phyloP scores from a whole-genome alignment of 2,113 vertebrate genomes.

The Nipponia nippon region DNA sequence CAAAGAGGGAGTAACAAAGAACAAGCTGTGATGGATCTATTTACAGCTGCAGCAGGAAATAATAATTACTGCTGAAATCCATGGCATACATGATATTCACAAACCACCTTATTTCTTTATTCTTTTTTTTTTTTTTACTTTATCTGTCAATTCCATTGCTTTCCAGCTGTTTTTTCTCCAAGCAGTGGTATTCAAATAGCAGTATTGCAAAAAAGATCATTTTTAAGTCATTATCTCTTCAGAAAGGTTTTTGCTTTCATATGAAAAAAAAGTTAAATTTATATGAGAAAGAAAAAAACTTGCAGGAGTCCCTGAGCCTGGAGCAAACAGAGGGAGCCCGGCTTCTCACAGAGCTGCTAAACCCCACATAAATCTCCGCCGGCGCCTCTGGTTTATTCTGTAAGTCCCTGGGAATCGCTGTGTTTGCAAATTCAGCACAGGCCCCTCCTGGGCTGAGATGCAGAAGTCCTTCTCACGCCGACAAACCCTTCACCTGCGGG shows the following conservation, averaged over 20 bases:
- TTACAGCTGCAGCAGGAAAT: conserved; percentile 47
- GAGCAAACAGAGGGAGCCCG: background rate
- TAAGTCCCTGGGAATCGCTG: background rate
- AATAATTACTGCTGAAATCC: conserved; percentile 50
- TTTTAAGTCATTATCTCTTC: background rate
- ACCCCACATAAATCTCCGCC: background rate
- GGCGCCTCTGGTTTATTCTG: background rate
- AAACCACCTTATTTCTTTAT: conserved; percentile 15
- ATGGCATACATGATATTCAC: conserved; percentile 19
- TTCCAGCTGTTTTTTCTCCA: background rate
- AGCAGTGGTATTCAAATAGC: background rate
- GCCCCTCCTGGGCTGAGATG: background rate
- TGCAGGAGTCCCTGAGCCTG: background rate
- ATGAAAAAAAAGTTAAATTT: background rate
- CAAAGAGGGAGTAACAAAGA: conserved; percentile 29
- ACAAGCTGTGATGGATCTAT: conserved; percentile 40
- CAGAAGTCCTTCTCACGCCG: background rate
- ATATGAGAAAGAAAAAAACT: background rate
- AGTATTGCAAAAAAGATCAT: background rate
- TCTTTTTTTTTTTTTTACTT: background rate
- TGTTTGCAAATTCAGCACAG: background rate
- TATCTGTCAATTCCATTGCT: conserved; percentile 9
- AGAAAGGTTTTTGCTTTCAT: background rate
- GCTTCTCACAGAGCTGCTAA: background rate
- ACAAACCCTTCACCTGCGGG: background rate